A percentile compares a stretch with the other conserved stretches of the same genome.
These are phyloP conservation scores for Scaptodrosophila latifasciaeformis DNA, from an alignment of 2,888 invertebrate species.

Conservation along the genomic window DNA sequence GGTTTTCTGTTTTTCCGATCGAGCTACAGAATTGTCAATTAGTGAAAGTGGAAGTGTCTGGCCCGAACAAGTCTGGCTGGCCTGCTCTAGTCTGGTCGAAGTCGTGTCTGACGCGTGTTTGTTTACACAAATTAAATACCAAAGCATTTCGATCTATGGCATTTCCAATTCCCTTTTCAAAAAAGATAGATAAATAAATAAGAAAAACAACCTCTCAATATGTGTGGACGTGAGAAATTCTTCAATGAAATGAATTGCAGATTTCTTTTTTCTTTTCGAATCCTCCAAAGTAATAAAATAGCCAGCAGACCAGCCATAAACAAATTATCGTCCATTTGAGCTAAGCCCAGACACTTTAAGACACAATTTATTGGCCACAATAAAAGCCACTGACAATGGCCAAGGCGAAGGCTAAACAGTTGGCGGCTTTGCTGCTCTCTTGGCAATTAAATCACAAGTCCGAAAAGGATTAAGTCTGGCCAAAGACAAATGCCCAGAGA, in stretches of 20 bases:
- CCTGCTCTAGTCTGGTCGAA: neutral
- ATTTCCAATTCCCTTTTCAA: no score
- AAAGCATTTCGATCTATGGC: no score
- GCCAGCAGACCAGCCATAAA: slow-evolving; percentile 48
- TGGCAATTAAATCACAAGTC: neutral
- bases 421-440: no score
- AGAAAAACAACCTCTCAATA: slow-evolving; percentile 1
- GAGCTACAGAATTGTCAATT: slow-evolving; percentile 65
- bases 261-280: slow-evolving; percentile 44
- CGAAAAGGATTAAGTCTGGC: neutral
- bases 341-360: slow-evolving; percentile 8
- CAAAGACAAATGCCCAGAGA: slow-evolving; percentile 10
- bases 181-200: neutral
- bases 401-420: slow-evolving; percentile 34
- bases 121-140: slow-evolving; percentile 42
- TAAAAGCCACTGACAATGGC: slow-evolving; percentile 25
- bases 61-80: neutral
- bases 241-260: slow-evolving; percentile 50
- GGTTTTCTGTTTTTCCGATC: slow-evolving; percentile 42
- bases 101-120: slow-evolving; percentile 23
- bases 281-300: no score
- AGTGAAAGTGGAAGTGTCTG: slow-evolving; percentile 62
- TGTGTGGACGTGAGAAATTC: slow-evolving; percentile 60
- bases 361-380: slow-evolving; percentile 38
- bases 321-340: slow-evolving; percentile 42